Evolutionary conservation across 1,140 invertebrate genomes (phyloP), one percentile per base, ranked within the genome.

Genomic region (Tribolium madens): DNA sequence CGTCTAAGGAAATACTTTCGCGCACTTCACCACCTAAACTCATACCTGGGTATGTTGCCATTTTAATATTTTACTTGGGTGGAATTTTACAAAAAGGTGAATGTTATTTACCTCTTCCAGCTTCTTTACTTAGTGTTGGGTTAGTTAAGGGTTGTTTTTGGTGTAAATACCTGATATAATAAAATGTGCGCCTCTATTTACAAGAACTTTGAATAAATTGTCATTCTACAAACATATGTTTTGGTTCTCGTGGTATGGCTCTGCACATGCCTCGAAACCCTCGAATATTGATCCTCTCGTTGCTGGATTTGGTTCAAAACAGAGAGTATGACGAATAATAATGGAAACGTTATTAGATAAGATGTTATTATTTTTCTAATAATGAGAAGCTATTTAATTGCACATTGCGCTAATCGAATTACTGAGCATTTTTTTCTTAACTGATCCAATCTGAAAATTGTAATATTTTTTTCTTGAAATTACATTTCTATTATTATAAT

Each of bases 1-100:
- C 90, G 75, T 86, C 85, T 48, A 86, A 75, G 12, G 84, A 85
- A 12, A 86, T 82, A 76, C 84, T 85, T 78, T 86, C 85, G 31
- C 85, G 79, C 7, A 85, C 81, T 80, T 85, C 84, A 36, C 83
- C 83, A 47, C 80, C 79, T 64, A 85, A 71, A 74, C 77, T 84
- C 83, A 85, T 84, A 31, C 83, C 83, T 14, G 83, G 81, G 80
- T 85, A 85, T 77, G 81, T 84, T 21, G 83, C 77, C 79, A 85
- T 83, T 79, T 83, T 82, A 42, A 42, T 4, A 1, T 42, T 26
- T 26, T 26, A n/a, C n/a, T 31, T 31, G 26, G 26, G 26, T 42
- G 1, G 2, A 42, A 42, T 10, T 26, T 26, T 42, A 14, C 48
- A 50, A 14, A 50, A 1, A 50, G 13, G 5, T 50, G 3, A 17